A percentile compares a stretch with the other conserved stretches of the same genome.
Evolutionary conservation across 1,140 invertebrate genomes (phyloP).

Genomic region (Euwallacea fornicatus): DNA sequence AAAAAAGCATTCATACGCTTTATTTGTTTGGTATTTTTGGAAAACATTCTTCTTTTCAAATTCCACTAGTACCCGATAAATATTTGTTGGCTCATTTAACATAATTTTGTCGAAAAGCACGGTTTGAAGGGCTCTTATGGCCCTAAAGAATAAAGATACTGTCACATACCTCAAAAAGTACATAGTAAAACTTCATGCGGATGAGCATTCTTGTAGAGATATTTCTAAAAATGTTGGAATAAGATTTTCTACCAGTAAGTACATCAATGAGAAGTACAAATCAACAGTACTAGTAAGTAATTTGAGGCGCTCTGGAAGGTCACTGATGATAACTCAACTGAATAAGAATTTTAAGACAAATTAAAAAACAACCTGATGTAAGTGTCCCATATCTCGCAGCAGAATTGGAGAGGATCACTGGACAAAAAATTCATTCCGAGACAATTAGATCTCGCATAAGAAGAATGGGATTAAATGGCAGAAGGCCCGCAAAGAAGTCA

Average conservation of each 20-base stretch:
- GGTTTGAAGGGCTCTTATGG: neutral
- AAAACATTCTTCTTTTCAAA: neutral
- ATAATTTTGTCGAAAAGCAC: neutral
- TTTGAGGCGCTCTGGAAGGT: neutral
- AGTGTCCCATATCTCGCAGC: neutral
- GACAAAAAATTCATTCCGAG: too few species aligned
- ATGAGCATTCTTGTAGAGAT: neutral
- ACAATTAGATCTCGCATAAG: too few species aligned
- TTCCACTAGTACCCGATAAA: neutral
- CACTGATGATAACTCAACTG: neutral
- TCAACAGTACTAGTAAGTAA: neutral
- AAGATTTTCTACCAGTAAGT: neutral
- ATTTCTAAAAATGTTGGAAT: neutral
- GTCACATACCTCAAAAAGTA: neutral
- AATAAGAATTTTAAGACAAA: neutral
- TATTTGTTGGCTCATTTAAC: neutral
- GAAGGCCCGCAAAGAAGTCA: neutral
- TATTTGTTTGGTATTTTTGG: neutral
- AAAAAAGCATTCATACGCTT: neutral
- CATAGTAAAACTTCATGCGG: neutral
- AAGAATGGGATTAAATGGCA: neutral
- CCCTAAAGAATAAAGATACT: neutral
- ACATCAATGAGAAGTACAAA: constrained; percentile 1
- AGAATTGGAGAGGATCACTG: neutral
- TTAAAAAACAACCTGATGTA: neutral